These are phyloP conservation scores for Morpho achilles DNA, from an alignment of 2,888 invertebrate genomes.

Conservation along the genomic window DNA sequence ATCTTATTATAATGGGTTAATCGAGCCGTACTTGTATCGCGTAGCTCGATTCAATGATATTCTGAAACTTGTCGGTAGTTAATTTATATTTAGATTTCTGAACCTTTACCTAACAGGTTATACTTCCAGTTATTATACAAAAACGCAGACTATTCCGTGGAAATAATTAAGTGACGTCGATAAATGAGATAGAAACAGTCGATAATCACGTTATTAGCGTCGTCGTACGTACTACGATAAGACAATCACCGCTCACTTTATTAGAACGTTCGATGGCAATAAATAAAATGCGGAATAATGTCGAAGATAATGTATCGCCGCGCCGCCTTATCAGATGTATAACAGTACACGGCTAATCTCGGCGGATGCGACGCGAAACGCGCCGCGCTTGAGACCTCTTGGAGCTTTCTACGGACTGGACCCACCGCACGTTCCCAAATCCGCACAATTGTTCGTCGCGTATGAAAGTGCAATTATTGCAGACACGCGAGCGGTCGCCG, in stretches of 20 bases:
- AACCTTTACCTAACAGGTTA: not conserved
- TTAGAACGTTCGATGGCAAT: constrained; percentile 49
- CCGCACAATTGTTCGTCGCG: constrained; percentile 25
- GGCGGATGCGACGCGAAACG: constrained; percentile 17
- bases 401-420: constrained; percentile 53
- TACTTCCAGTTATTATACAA: not conserved
- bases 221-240: constrained; percentile 47
- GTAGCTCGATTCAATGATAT: too few species aligned
- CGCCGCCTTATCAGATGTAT: constrained; percentile 52
- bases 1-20: too few species aligned
- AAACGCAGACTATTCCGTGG: not conserved
- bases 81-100: too few species aligned
- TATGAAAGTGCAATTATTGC: constrained; percentile 23
- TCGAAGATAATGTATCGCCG: constrained; percentile 57
- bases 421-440: constrained; percentile 51
- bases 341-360: constrained; percentile 45
- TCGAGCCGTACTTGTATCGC: too few species aligned
- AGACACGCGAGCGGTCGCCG: constrained; percentile 19
- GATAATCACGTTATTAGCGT: constrained; percentile 33
- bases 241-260: constrained; percentile 50
- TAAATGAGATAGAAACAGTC: constrained; percentile 33
- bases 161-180: constrained; percentile 19
- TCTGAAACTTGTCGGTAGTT: too few species aligned
- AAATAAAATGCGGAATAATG: constrained; percentile 45
- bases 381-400: constrained; percentile 29